phyloP scores from a whole-genome alignment of 1,140 invertebrate genomes.

The Drosophila sproati region DNA sequence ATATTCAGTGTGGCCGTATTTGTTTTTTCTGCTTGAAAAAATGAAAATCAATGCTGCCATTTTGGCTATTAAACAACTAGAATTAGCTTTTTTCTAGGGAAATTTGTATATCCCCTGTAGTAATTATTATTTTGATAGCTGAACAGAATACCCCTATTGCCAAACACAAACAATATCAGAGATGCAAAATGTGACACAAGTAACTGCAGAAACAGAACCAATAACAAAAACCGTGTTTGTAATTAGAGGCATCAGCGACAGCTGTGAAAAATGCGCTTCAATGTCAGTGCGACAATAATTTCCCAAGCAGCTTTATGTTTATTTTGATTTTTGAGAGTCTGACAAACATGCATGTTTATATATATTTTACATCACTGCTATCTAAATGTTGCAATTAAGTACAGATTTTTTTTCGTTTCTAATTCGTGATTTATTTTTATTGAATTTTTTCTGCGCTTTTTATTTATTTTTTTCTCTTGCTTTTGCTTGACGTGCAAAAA shows the following conservation, averaged over 20 bases:
- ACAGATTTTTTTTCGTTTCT: background rate
- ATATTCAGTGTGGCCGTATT: background rate
- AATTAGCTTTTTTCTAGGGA: no score
- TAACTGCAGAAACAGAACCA: slow-evolving; percentile 34
- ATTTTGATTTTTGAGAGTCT: slow-evolving; percentile 12
- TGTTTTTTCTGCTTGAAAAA: no score
- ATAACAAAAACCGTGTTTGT: slow-evolving; percentile 49
- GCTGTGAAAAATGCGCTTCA: slow-evolving; percentile 57
- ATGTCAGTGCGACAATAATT: slow-evolving; percentile 80
- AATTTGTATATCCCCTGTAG: background rate
- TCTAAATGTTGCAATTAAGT: slow-evolving; percentile 59
- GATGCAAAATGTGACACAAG: slow-evolving; percentile 74
- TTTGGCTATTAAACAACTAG: no score
- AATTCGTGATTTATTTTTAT: slow-evolving; percentile 35
- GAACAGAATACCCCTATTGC: background rate
- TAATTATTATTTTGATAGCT: background rate
- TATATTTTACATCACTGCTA: slow-evolving; percentile 15
- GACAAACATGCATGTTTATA: slow-evolving; percentile 20
- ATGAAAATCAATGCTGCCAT: no score
- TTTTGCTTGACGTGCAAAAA: slow-evolving; percentile 44
- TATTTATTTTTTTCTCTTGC: slow-evolving; percentile 14
- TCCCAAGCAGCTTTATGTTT: slow-evolving; percentile 68
- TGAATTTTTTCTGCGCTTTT: slow-evolving; percentile 5
- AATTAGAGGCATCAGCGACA: slow-evolving; percentile 64
- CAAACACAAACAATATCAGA: slow-evolving; percentile 32